Percentiles rank a stretch among this genome's conserved stretches.
Conservation (phyloP, 2,797 vertebrate species). For the Onychomys arenicola region DNA sequence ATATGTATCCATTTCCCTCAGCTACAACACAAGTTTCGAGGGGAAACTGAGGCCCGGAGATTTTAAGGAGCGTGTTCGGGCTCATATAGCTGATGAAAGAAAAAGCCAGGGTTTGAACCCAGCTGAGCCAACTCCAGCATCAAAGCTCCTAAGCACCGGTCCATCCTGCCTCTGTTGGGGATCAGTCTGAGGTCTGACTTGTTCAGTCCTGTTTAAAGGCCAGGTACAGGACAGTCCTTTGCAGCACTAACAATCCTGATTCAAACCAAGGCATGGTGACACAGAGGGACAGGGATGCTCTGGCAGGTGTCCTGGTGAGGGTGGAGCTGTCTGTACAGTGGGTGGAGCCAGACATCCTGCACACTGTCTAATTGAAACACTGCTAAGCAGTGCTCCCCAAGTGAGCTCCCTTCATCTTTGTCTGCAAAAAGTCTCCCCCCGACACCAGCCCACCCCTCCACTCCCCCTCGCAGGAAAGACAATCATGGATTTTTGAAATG, state of each 20-base stretch:
- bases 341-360: constrained; percentile 61
- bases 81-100: background rate
- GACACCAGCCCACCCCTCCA: background rate
- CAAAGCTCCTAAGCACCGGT: background rate
- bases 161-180: background rate
- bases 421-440: constrained; percentile 17
- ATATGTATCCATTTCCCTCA: background rate
- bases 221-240: background rate
- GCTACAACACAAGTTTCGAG: background rate
- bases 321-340: background rate
- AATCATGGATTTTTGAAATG: constrained; percentile 70
- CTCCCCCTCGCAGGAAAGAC: constrained; percentile 9
- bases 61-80: background rate
- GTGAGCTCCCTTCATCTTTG: background rate
- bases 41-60: background rate
- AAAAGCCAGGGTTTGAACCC: background rate
- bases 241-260: background rate
- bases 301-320: background rate
- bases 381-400: background rate
- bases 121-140: background rate
- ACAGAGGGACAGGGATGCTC: background rate
- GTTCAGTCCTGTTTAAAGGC: background rate
- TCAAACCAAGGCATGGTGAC: background rate
- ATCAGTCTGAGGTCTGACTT: background rate
- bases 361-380: background rate